Conservation (phyloP, 2,888 invertebrate genomes). For the Limulus polyphemus region DNA sequence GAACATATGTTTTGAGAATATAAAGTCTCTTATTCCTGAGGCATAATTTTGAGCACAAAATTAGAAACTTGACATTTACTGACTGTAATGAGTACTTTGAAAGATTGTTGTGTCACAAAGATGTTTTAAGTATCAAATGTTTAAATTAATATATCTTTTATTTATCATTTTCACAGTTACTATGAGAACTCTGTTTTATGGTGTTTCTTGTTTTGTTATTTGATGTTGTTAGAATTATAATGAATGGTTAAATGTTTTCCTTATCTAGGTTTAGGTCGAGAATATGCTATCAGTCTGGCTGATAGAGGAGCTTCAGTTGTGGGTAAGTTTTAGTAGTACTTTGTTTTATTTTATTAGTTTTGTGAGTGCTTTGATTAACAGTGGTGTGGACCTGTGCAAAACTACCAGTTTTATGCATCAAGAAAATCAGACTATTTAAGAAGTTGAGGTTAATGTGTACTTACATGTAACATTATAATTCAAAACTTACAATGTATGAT, state of each 20-base stretch:
- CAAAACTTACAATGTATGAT: too few relatives aligned
- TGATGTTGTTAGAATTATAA: not conserved
- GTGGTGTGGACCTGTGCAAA: not conserved
- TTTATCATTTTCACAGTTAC: too few relatives aligned
- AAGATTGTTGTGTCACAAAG: too few relatives aligned
- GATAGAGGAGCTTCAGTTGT: conserved; percentile 91
- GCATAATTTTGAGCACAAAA: too few relatives aligned
- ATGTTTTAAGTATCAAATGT: too few relatives aligned
- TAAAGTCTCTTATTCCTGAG: too few relatives aligned
- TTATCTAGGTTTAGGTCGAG: conserved; percentile 52
- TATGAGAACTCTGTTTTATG: too few relatives aligned
- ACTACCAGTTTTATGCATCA: not conserved
- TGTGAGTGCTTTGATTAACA: too few relatives aligned
- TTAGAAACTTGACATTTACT: too few relatives aligned
- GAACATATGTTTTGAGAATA: too few relatives aligned
- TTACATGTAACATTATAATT: not conserved
- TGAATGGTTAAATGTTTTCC: not conserved
- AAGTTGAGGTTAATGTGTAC: not conserved
- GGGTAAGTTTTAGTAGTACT: conserved; percentile 33
- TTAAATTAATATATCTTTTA: too few relatives aligned
- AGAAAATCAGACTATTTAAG: not conserved
- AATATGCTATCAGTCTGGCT: conserved; percentile 83
- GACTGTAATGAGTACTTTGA: too few relatives aligned
- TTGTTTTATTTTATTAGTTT: conserved; percentile 2
- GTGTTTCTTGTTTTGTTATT: not conserved